Conservation (phyloP, 2,797 vertebrate genomes). For the Acestrorhynchus altus region DNA sequence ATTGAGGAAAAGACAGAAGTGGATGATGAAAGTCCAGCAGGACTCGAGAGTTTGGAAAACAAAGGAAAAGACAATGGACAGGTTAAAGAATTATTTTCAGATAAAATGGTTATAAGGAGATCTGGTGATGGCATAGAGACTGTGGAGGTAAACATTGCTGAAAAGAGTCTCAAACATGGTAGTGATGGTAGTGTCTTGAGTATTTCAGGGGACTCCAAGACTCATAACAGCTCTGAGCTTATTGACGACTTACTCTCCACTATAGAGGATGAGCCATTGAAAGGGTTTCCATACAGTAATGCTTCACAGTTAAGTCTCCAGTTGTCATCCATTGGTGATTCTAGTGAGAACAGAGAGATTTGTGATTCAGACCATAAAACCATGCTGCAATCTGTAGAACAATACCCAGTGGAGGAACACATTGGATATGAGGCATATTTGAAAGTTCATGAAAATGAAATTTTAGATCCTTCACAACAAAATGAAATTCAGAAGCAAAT, state of each 20-base stretch:
- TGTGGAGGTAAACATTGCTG: slow-evolving; percentile 47
- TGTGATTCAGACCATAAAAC: slow-evolving; percentile 63
- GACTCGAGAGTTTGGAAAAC: slow-evolving; percentile 64
- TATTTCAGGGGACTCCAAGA: slow-evolving; percentile 59
- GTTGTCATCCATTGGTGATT: slow-evolving; percentile 56
- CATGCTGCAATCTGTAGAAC: slow-evolving; percentile 59
- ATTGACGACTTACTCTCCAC: slow-evolving; percentile 76
- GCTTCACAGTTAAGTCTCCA: slow-evolving; percentile 58
- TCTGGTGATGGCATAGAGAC: slow-evolving; percentile 44
- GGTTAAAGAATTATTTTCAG: slow-evolving; percentile 32
- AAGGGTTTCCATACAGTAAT: slow-evolving; percentile 62
- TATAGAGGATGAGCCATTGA: slow-evolving; percentile 73
- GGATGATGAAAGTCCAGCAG: slow-evolving; percentile 73
- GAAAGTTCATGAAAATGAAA: slow-evolving; percentile 47
- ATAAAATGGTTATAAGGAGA: slow-evolving; percentile 39
- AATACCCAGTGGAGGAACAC: slow-evolving; percentile 57
- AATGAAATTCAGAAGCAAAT: slow-evolving; percentile 40
- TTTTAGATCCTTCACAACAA: slow-evolving; percentile 50
- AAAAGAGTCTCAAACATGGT: slow-evolving; percentile 48
- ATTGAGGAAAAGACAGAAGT: slow-evolving; percentile 80
- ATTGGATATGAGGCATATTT: slow-evolving; percentile 47
- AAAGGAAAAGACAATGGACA: slow-evolving; percentile 38
- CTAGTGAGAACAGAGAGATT: slow-evolving; percentile 66
- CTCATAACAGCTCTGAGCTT: slow-evolving; percentile 69
- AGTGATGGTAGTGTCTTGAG: slow-evolving; percentile 50